These are phyloP conservation scores for Psilopogon haemacephalus DNA, from an alignment of 2,113 vertebrate genomes.

Conservation along the genomic window DNA sequence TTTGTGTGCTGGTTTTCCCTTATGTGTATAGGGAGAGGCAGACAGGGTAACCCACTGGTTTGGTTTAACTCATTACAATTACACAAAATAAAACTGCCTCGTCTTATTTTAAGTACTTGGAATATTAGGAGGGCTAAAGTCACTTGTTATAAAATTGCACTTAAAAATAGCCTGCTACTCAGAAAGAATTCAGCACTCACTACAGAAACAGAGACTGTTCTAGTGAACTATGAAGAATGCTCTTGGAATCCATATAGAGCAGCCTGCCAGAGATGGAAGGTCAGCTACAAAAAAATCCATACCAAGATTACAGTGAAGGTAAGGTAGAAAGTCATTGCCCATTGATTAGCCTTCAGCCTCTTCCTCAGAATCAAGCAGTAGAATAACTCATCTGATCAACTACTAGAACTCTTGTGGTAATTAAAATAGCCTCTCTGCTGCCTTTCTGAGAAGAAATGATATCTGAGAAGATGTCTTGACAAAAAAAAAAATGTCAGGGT, in stretches of 20 bases:
- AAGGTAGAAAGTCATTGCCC: not conserved
- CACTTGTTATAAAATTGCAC: not conserved
- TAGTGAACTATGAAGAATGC: not conserved
- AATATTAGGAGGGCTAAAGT: not conserved
- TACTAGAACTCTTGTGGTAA: not conserved
- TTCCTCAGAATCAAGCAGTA: not conserved
- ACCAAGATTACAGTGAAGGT: not conserved
- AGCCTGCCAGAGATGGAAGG: not conserved
- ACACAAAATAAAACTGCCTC: not conserved
- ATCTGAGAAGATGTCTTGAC: not conserved
- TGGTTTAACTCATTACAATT: not conserved
- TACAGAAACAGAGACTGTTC: not conserved
- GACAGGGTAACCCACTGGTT: too few relatives aligned
- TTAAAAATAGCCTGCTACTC: not conserved
- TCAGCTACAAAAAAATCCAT: not conserved
- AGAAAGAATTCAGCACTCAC: not conserved
- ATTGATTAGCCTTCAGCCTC: not conserved
- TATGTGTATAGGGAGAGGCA: too few relatives aligned
- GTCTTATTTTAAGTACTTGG: not conserved
- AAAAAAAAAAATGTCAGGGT: not conserved
- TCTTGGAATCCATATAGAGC: not conserved
- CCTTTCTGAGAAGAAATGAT: not conserved
- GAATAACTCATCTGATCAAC: not conserved
- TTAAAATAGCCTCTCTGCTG: not conserved
- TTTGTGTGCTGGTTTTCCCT: too few relatives aligned